A percentile compares a stretch with the other conserved stretches of the same genome.
phyloP scores from a whole-genome alignment of 2,113 vertebrate species.

The Phalacrocorax carbo region DNA sequence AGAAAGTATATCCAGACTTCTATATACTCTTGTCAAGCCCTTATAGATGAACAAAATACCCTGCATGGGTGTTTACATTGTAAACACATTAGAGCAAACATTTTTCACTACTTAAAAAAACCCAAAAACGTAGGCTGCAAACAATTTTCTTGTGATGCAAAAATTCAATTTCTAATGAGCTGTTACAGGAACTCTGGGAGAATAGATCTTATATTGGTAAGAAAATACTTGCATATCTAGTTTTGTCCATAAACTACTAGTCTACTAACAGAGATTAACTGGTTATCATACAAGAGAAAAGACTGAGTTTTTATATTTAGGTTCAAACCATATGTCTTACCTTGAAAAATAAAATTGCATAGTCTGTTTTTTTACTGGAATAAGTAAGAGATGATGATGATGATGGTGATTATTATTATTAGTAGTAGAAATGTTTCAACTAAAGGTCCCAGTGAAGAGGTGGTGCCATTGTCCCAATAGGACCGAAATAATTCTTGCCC shows the following conservation, averaged over 20 bases:
- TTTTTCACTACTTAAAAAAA: background rate
- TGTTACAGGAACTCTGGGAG: background rate
- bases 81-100: constrained; percentile 5
- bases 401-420: no score
- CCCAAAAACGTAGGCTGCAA: background rate
- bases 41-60: background rate
- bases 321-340: background rate
- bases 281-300: background rate
- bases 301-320: background rate
- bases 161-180: background rate
- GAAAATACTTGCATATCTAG: background rate
- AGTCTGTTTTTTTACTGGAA: background rate
- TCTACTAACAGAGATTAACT: background rate
- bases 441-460: background rate
- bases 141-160: background rate
- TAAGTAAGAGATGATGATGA: background rate
- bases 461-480: background rate
- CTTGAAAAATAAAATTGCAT: background rate
- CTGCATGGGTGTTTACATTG: background rate
- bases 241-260: background rate
- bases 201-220: background rate
- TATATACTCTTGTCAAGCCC: background rate
- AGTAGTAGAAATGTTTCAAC: background rate
- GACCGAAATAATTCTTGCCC: background rate
- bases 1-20: background rate